Base-by-base conservation (phyloP, 2,797 vertebrate species). In the Caiman crocodilus region DNA sequence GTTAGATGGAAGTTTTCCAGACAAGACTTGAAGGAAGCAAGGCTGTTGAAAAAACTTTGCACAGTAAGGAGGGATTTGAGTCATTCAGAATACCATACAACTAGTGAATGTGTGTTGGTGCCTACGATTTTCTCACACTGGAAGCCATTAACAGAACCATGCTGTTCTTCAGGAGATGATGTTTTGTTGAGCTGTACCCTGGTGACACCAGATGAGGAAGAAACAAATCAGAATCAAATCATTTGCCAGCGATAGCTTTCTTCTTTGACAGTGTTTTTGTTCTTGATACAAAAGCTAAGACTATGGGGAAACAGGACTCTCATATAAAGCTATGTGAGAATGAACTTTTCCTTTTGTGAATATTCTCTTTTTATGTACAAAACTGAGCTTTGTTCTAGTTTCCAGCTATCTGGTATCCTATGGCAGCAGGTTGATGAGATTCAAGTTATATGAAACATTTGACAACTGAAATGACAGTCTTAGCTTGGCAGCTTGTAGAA, bases 381-480 rank as follows among this genome's bases (percentile, higher is more conserved):
- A 94, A 64, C 87, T 74, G 26, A 67, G 82, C 69, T 97, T 92
- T 85, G 75, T 89, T 91, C 92, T 20, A 23, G 17, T 79, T 85
- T 92, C 42, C 11, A 83, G 18, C 56, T 88, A 42, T 16, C 88
- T 82, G 12, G 7, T 87, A 86, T 90, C 91, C 82, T 87, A 74
- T 60, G 89, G 80, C 1, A 94, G 20, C 80, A 67, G 92, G 60
- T 58, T 80, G 87, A 84, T 88, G 83, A 92, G 87, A 94, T 88
- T 87, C 7, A 56, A 82, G 93, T 79, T 87, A 85, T 96, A 95
- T 88, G 94, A 97, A 97, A 95, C 86, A 81, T 82, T 85, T 59
- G 83, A 95, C 71, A 96, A 89, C 76, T 74, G 82, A 9, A 2
- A 81, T 61, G 85, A 94, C 96, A 90, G 95, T 95, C 96, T 96